Evolutionary conservation across 2,113 vertebrate genomes (phyloP), one percentile per base, ranked within the genome.

Genomic region (Planiliza haematocheilus): DNA sequence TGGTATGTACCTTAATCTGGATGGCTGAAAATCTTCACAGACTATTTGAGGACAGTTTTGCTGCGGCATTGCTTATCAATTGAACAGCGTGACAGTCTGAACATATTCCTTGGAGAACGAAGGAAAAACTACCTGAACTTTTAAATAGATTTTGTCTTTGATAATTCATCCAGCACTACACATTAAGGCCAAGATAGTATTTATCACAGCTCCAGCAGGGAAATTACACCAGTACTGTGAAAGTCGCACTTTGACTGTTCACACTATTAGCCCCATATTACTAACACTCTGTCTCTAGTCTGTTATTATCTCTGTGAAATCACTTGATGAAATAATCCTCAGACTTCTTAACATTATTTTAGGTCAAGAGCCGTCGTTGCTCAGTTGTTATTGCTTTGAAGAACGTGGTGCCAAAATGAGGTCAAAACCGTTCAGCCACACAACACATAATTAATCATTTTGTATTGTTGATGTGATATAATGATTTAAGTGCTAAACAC

Each of bases 171-270:
- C 49, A 50, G 46, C 59, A 61, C 67, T 64, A 50, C 49, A 38
- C 49, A 13, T 7, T 42, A 8, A 51, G 34, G 16, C 34, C 61
- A 71, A 42, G 57, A 10, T n/a, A 7, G 11, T 62, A 55, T 51
- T 70, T 51, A 50, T 34, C 16, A 46, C 57, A 65, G 38, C 57
- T 60, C 53, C 7, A 64, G 38, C 11, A 14, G 83, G 74, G 73
- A 87, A 72, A 73, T 58, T 24, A 45, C 48, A 73, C 39, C 74
- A 68, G 46, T 78, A 66, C 48, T 74, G 70, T 42, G 30, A 78
- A 68, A 71, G 43, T 77, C 85, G 81, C 75, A 85, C 80, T 87
- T 90, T 56, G 61, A 77, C 52, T 48, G 1, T 41, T 37, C 70
- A 64, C 62, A 74, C 62, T 73, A 70, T 79, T 67, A 75, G 49